Conservation (phyloP, 2,797 vertebrate species). For the Clarias platycephalus region DNA sequence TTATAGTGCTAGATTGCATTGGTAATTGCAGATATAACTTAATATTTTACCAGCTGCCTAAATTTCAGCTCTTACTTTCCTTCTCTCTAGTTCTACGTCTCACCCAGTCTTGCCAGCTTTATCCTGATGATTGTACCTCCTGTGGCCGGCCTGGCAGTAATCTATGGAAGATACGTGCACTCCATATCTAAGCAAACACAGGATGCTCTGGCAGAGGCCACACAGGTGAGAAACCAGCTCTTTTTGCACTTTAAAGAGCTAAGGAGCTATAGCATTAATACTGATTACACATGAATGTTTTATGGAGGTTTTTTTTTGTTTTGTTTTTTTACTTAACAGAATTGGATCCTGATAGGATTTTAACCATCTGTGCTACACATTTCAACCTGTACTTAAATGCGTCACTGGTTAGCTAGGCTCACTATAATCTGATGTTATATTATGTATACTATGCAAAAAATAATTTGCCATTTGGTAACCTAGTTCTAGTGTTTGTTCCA, state of each 20-base stretch:
- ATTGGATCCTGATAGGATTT: not conserved
- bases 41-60: not conserved
- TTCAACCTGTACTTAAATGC: not conserved
- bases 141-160: slow-evolving; percentile 80
- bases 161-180: slow-evolving; percentile 89
- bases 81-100: slow-evolving; percentile 85
- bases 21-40: not conserved
- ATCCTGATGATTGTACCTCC: slow-evolving; percentile 91
- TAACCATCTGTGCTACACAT: not conserved
- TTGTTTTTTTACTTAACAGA: not conserved
- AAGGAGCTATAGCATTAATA: not conserved
- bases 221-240: slow-evolving; percentile 78
- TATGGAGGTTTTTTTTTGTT: not conserved
- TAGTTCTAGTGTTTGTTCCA: not conserved
- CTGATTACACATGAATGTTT: not conserved
- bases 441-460: not conserved
- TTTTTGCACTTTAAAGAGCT: slow-evolving; percentile 2
- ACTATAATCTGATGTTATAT: not conserved
- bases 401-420: not conserved
- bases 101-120: slow-evolving; percentile 87
- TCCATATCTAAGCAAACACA: slow-evolving; percentile 88
- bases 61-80: not conserved
- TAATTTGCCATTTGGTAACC: not conserved
- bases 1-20: not conserved
- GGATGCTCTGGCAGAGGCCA: slow-evolving; percentile 92